Evolutionary conservation across 2,888 invertebrate genomes (phyloP).

Genomic region (Sarcophaga rosellei): DNA sequence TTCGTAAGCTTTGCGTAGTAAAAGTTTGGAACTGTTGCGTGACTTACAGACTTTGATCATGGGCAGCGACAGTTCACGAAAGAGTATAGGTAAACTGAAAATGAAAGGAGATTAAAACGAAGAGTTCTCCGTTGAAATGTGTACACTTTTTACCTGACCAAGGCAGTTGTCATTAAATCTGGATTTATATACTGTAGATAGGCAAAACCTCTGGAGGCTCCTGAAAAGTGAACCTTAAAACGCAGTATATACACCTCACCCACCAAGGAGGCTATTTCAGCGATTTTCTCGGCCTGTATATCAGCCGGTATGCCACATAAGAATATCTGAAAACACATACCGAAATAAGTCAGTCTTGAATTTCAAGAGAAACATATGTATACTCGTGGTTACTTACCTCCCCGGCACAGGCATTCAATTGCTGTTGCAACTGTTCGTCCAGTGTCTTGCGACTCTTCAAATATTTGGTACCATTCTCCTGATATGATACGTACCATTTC

Average conservation of each 20-base stretch:
- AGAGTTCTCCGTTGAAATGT: not conserved
- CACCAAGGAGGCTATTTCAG: constrained; percentile 71
- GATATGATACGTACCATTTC: constrained; percentile 70
- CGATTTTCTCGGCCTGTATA: constrained; percentile 68
- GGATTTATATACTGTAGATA: constrained; percentile 75
- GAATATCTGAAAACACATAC: constrained; percentile 66
- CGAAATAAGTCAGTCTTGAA: not conserved
- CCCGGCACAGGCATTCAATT: constrained; percentile 73
- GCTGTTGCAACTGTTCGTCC: constrained; percentile 38
- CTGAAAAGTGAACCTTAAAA: constrained; percentile 74
- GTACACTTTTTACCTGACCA: constrained; percentile 69
- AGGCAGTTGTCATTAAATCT: constrained; percentile 62
- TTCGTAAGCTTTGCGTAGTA: constrained; percentile 69
- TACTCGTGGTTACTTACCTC: constrained; percentile 71
- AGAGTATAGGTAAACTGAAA: constrained; percentile 70
- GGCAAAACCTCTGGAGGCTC: constrained; percentile 75
- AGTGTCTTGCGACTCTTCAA: constrained; percentile 66
- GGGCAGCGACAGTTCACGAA: constrained; percentile 36
- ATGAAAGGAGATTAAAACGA: not conserved
- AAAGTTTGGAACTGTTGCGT: constrained; percentile 71
- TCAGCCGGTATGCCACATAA: constrained; percentile 70
- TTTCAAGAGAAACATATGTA: too few species aligned
- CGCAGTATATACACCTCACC: constrained; percentile 76
- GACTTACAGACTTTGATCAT: constrained; percentile 72
- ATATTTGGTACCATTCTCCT: constrained; percentile 76